These are phyloP conservation scores for Pan paniscus DNA, from an alignment of 2,113 vertebrate genomes.

Conservation along the genomic window DNA sequence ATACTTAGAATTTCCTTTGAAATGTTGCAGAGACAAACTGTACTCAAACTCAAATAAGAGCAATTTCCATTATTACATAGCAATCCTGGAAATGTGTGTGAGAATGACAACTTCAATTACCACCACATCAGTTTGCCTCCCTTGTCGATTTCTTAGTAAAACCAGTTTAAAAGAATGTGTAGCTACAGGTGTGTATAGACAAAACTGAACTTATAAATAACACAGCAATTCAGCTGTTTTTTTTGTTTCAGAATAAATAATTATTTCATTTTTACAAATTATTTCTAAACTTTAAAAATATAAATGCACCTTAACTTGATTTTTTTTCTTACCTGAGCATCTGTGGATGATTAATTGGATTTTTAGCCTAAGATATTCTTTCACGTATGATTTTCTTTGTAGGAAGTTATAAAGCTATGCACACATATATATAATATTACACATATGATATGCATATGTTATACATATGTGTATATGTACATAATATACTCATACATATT, in stretches of 20 bases:
- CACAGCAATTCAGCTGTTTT: neutral
- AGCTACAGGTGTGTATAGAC: neutral
- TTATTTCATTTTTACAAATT: neutral
- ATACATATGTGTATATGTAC: neutral
- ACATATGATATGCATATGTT: neutral
- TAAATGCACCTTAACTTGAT: neutral
- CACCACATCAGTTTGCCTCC: neutral
- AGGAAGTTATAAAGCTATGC: neutral
- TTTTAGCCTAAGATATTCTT: neutral
- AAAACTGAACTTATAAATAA: neutral
- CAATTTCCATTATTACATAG: neutral
- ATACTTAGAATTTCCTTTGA: neutral
- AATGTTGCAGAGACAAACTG: neutral
- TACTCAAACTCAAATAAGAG: neutral
- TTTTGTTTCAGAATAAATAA: constrained; percentile 34
- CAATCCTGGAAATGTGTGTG: neutral
- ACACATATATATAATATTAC: neutral
- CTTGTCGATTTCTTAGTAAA: neutral
- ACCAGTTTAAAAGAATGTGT: neutral
- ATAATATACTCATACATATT: neutral
- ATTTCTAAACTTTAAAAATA: neutral
- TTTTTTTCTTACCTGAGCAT: neutral
- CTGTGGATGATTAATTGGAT: neutral
- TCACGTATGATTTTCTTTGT: neutral
- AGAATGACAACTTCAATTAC: neutral